Evolutionary conservation across 2,797 vertebrate species (phyloP), one percentile per base, ranked within the genome.

Genomic region (Lateolabrax maculatus): DNA sequence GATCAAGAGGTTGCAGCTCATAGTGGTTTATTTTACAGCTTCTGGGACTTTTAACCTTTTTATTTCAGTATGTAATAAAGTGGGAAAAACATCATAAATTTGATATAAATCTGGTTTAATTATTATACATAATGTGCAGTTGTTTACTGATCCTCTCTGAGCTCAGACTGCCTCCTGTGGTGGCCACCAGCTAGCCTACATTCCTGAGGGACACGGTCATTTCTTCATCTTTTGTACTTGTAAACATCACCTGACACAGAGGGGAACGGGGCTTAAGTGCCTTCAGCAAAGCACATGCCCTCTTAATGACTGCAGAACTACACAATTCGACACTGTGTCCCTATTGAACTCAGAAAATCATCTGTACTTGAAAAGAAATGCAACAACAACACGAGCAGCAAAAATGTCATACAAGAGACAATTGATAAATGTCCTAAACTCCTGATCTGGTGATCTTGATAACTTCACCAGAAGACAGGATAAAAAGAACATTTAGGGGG

Each of bases 181-280:
- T 21, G 15, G 25, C 48, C 63, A 58, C 29, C 23, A 29, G 53
- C 31, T n/a, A 52, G 4, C 19, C 65, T 21, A 72, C 46, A 79
- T 75, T 69, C 84, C 76, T 23, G 5, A 52, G 11, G 27, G 11
- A 60, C 63, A 57, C 44, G 8, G 19, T 56, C 74, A 61, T 43
- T 46, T 48, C 55, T 27, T 31, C 36, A 62, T 69, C 53, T 84
- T 77, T 78, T 73, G 9, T 77, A 19, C 61, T 75, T 48, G 58
- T 85, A 81, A 77, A 71, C 68, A 69, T 83, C 83, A 89, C 72
- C 78, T 76, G 84, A 91, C 66, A 43, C 11, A 43, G 23, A 61
- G 61, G 11, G 34, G 49, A 63, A 13, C 15, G 10, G 16, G 21
- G 8, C 27, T 61, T 2, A 41, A 64, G 36, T 49, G 80, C 71